Base-by-base conservation (phyloP, 1,140 invertebrate genomes). In the Drosophila sulfurigaster region DNA sequence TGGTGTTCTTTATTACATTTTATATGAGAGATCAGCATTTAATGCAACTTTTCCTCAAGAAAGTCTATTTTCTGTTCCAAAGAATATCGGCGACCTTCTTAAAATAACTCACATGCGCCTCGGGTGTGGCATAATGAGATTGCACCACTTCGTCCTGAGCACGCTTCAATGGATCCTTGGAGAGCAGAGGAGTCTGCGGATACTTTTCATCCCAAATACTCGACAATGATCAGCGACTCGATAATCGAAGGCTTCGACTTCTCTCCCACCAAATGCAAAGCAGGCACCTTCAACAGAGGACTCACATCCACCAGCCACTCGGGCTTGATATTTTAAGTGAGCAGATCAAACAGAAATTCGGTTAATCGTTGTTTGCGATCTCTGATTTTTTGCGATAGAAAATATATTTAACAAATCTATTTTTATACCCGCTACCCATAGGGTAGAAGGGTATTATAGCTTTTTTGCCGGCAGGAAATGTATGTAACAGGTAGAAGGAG, bases 171-270 rank as follows among this genome's bases (percentile, higher is more conserved):
- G 97, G 95, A 92, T 98, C 96, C 45, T 93, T 93, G n/a, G 96
- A 93, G 76, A 95, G 93, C 0, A 98, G 92, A 3, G 94, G 94
- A 51, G 94, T 93, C 25, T 96, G 83, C 0, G 95, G 94, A 92
- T 96, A 97, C 57, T 94, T 95, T 57, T 98, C 96, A 79, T 98
- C 97, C n/a, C 32, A 98, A 83, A 91, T 97, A 98, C 85, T 98
- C 97, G 25, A 95, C 94, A 64, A 96, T 96, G 11, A 98, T 94
- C 32, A 96, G 92, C 77, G 97, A 98, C 91, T 98, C 97, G 73
- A 95, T 96, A 0, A 98, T 91, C 2, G 95, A 93, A 1, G 93
- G 79, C 5, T 70, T 28, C 10, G 79, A 91, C 59, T 96, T 94
- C 52, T 95, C 95, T 58, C 94, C 94, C 58, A 94, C 92, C 13